Base-by-base conservation (phyloP, 2,888 invertebrate genomes). In the Catonia carolina region DNA sequence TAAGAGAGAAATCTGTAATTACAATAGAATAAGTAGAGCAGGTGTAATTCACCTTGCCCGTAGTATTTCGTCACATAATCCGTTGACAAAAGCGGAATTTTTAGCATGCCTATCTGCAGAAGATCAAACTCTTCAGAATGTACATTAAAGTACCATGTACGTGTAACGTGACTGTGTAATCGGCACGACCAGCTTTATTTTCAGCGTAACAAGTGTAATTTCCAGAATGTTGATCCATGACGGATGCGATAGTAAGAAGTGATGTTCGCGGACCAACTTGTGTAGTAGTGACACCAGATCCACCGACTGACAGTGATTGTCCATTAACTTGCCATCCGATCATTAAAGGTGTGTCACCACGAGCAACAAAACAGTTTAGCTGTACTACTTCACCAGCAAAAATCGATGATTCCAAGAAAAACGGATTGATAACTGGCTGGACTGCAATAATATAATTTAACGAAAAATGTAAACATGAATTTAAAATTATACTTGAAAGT, bases 201-300 rank as follows among this genome's bases (percentile, higher is more conserved):
- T 81, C 79, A 56, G 84, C 86, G 63, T 80, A 75, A 71, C 88
- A 88, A 63, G 85, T 83, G 73, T 87, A 89, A 71, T 85, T 84
- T 60, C 87, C 88, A 59, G 81, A 81, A 72, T 87, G 85, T 67
- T 78, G 79, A 63, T 82, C 82, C 66, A 78, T 76, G 56, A 85
- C 82, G 8, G 84, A 78, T 64, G 83, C 81, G 67, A 87, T 85
- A 68, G 81, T 83, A 67, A 87, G 74, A 49, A 74, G 73, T 36
- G 60, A 59, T 17, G 63, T 63, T 23, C 63, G 48, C 10, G 63
- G 61, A 31, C 62, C 63, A 35, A 64, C 61, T 47, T 54, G 59
- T 12, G 62, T 59, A 10, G 56, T 52, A 2, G 58, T 55, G 20
- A 55, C 41, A 2, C 50, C 50, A 10, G 55, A 49, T 3, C 17